Base-by-base conservation (phyloP, 2,888 invertebrate species). In the Eristalis intricaria region DNA sequence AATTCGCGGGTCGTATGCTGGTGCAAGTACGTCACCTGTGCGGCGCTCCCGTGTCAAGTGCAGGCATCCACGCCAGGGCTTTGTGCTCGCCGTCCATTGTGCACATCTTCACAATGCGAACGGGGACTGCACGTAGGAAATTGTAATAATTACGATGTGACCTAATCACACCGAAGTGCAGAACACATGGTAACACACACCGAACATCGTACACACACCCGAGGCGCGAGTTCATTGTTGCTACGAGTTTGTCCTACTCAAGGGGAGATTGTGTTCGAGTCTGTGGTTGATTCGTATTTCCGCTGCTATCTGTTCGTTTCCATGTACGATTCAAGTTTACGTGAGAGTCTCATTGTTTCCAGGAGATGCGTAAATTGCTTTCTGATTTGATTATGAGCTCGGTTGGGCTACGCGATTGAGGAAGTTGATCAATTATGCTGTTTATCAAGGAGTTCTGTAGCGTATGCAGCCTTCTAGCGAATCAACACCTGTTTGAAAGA, bases 161-260 rank as follows among this genome's bases (percentile, higher is more conserved):
- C 86, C 74, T 75, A 83, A 83, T 86, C 83, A 75, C 75, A 75
- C 35, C 60, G 32, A 65, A 78, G 77, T 74, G 69, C 63, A 26
- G 74, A 64, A 73, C 64, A 69, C 69, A 40, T 70, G 80, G 56
- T 38, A 74, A 71, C 13, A n/a, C 69, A 64, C 43, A 32, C 32
- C 32, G 32, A 8, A 32, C 32, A 32, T 7, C 5, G 32, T 32
- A 4, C 32, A 76, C 19, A 86, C 82, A 86, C 60, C 38, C 61
- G 75, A 86, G 77, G 74, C 80, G 70, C 79, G 74, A 83, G 83
- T 86, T 83, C 78, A 83, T 86, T 86, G 65, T 68, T 82, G 58
- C 63, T 65, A 65, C 74, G 82, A 78, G 78, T 83, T 74, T 86
- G 83, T 71, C 78, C 86, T 66, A 79, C 78, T 83, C 78, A 70